A percentile compares a stretch with the other conserved stretches of the same genome.
Conservation (phyloP, 1,140 invertebrate species). For the Formica exsecta region DNA sequence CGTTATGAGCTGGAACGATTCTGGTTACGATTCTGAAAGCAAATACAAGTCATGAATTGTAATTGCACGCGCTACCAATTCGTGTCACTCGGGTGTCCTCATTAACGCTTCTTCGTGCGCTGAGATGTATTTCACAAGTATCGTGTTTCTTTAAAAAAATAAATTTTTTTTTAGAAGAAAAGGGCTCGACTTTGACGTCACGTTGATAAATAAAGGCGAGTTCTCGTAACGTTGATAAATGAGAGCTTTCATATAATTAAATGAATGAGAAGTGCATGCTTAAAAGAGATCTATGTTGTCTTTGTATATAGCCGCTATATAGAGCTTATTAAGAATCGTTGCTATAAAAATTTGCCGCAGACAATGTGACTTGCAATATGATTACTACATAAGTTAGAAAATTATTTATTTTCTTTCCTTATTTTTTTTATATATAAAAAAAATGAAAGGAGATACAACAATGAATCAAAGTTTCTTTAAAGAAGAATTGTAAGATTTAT, state of each 20-base stretch:
- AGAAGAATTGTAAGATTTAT: background rate
- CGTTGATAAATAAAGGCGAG: conserved; percentile 41
- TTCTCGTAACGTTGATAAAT: conserved; percentile 32
- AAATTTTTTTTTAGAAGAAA: conserved; percentile 25
- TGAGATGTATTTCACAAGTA: background rate
- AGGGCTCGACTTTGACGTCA: conserved; percentile 7
- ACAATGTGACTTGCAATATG: background rate
- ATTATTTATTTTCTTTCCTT: background rate
- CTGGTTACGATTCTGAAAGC: conserved; percentile 23
- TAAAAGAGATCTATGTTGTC: conserved; percentile 22
- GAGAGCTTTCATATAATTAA: conserved; percentile 45
- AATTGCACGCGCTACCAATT: conserved; percentile 63
- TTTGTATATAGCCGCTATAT: background rate
- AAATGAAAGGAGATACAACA: background rate
- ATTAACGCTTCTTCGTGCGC: conserved; percentile 21
- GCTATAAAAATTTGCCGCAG: conserved; percentile 12
- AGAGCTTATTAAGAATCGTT: conserved; percentile 30
- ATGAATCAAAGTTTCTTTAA: background rate
- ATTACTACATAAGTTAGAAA: conserved; percentile 12
- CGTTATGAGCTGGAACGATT: background rate
- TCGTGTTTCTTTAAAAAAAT: conserved; percentile 41
- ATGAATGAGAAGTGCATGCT: background rate
- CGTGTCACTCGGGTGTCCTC: conserved; percentile 52
- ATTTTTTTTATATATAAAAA: background rate
- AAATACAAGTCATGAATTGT: conserved; percentile 62